Evolutionary conservation across 2,797 vertebrate genomes (phyloP).

Genomic region (Vespertilio murinus): DNA sequence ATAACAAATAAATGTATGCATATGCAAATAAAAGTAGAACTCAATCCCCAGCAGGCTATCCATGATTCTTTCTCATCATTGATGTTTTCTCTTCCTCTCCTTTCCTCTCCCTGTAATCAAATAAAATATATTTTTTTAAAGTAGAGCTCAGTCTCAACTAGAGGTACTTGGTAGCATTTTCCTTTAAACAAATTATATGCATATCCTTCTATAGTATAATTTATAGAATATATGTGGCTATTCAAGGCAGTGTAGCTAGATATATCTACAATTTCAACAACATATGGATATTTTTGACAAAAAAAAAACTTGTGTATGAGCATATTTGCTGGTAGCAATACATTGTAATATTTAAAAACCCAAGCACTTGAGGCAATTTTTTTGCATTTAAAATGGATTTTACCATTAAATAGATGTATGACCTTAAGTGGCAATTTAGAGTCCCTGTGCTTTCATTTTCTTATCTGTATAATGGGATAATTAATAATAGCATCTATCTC

Average conservation of each 20-base stretch:
- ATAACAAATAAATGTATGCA: neutral
- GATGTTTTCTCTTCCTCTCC: too few relatives aligned
- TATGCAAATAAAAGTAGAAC: neutral
- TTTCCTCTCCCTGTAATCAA: too few relatives aligned
- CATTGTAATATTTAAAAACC: conserved; percentile 13
- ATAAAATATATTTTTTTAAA: neutral
- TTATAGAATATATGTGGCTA: neutral
- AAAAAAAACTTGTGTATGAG: neutral
- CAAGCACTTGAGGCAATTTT: neutral
- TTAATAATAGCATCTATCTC: neutral
- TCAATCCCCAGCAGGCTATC: neutral
- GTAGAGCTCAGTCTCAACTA: neutral
- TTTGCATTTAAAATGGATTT: neutral
- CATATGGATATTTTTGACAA: neutral
- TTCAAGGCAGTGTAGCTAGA: neutral
- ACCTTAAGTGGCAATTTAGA: neutral
- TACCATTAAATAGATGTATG: neutral
- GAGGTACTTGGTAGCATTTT: neutral
- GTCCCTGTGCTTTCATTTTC: conserved; percentile 8
- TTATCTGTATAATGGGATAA: neutral
- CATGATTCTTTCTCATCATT: too few relatives aligned
- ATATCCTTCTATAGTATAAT: neutral
- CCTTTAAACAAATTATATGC: neutral
- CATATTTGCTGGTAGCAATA: neutral
- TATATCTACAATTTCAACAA: neutral